Base-by-base conservation (phyloP, 2,888 invertebrate species). In the Penaeus monodon region DNA sequence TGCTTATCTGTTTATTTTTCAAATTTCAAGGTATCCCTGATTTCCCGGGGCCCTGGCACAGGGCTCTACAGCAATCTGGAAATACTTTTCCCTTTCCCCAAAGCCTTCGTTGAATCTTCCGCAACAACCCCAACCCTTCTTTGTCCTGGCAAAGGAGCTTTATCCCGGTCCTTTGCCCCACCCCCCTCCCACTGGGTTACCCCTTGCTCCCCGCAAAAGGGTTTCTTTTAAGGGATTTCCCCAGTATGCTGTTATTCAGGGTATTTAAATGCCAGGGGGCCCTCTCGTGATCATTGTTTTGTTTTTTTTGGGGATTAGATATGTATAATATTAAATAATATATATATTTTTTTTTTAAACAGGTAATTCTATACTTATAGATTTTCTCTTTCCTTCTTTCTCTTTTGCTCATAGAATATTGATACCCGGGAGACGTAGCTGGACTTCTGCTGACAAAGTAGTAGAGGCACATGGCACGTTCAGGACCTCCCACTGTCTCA, bases 401-500 rank as follows among this genome's bases (percentile, higher is more conserved):
- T n/a, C 27, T 10, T 6, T 44, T 10, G 8, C 10, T 82, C 27
- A 17, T 96, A 99, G 94, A 99, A 99, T 92, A 97, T 99, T 90
- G 99, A 99, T 92, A 97, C 97, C 0, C 92, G 99, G 89, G 99
- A 99, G 92, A 97, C 90, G 94, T 96, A 6, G 96, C 98, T 17
- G 97, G 96, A 3, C 93, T 99, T 85, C 96, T 0, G 95, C 94
- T 3, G 96, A 97, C 0, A 97, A 96, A 92, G 93, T 98, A 49
- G 96, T 99, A 0, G 98, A 99, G 92, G 98, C 98, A 3, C 99
- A 99, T 92, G 99, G 99, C 0, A 96, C 97, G 0, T 98, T 98
- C 92, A 94, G 95, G 91, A 96, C 96, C 0, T 96, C 96, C 79
- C 97, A 96, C 92, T 99, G 99, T 92, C 92, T 96, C 10, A 80